phyloP scores from a whole-genome alignment of 2,797 vertebrate species.

The Sebastes paucispinis region DNA sequence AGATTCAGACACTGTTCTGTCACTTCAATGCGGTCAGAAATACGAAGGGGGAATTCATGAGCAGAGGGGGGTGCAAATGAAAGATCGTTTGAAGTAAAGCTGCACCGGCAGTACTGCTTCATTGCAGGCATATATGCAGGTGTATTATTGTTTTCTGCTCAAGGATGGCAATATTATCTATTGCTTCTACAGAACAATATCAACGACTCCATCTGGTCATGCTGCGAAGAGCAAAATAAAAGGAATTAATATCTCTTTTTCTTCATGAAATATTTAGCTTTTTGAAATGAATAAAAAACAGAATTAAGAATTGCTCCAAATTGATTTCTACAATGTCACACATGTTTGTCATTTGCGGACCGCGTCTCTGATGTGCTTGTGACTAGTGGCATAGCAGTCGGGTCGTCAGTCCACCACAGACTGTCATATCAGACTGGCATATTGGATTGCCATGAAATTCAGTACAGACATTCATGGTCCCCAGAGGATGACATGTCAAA shows the following conservation, averaged over 20 bases:
- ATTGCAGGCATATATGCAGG: slow-evolving; percentile 15
- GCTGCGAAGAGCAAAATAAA: not conserved
- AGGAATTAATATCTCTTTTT: slow-evolving; percentile 8
- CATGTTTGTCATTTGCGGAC: not conserved
- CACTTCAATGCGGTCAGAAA: slow-evolving; percentile 63
- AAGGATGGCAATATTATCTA: slow-evolving; percentile 18
- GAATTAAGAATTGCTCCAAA: not conserved
- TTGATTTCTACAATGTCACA: not conserved
- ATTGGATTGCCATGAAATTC: not conserved
- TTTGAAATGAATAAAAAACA: not conserved
- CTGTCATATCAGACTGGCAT: not conserved
- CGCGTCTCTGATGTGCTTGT: not conserved
- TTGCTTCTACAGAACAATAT: slow-evolving; percentile 14
- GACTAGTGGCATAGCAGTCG: not conserved
- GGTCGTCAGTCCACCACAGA: not conserved
- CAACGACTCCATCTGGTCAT: slow-evolving; percentile 2
- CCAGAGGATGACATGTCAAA: not conserved
- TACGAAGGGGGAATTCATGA: slow-evolving; percentile 50
- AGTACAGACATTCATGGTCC: not conserved
- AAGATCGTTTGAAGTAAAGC: slow-evolving; percentile 57
- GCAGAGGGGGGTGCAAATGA: slow-evolving; percentile 49
- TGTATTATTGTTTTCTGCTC: slow-evolving; percentile 13
- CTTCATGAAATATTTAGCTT: slow-evolving; percentile 6
- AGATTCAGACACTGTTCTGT: slow-evolving; percentile 63
- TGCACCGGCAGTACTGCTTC: slow-evolving; percentile 17